Conservation (phyloP, 2,888 invertebrate genomes). For the Hofmannophila pseudospretella region DNA sequence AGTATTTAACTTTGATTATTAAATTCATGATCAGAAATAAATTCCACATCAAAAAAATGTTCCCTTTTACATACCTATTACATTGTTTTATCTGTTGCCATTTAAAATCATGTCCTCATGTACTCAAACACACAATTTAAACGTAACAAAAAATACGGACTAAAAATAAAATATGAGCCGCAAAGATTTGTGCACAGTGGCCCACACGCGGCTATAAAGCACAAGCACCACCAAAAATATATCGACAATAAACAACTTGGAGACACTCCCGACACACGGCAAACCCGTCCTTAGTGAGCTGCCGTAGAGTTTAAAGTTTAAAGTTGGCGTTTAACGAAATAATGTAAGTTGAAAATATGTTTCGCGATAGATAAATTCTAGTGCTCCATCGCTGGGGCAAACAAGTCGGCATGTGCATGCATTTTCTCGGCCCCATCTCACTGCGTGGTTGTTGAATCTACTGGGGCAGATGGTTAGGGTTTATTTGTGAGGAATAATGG, state of each 20-base stretch:
- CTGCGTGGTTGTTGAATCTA: conserved; percentile 5
- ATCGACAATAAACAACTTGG: conserved; percentile 51
- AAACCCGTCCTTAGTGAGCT: conserved; percentile 23
- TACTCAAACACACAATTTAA: too few species aligned
- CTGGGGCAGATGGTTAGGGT: conserved; percentile 3
- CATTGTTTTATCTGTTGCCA: too few species aligned
- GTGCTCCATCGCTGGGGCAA: conserved; percentile 27
- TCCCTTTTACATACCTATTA: too few species aligned
- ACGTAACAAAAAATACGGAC: neutral
- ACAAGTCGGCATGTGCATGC: conserved; percentile 38
- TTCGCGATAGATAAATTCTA: conserved; percentile 41
- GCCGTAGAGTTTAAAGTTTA: conserved; percentile 21
- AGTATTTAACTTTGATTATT: too few species aligned
- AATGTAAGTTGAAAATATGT: conserved; percentile 46
- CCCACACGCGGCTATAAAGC: conserved; percentile 40
- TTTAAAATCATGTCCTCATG: too few species aligned
- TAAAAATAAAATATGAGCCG: conserved; percentile 42
- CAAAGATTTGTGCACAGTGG: conserved; percentile 42
- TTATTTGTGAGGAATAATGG: conserved; percentile 4
- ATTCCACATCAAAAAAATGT: too few species aligned
- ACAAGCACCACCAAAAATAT: conserved; percentile 45
- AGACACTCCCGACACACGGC: conserved; percentile 10
- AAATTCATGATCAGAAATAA: too few species aligned
- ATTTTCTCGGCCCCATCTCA: conserved; percentile 30
- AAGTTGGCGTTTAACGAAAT: conserved; percentile 28